These are phyloP conservation scores for Plusia festucae DNA, from an alignment of 2,888 invertebrate species.

Conservation along the genomic window DNA sequence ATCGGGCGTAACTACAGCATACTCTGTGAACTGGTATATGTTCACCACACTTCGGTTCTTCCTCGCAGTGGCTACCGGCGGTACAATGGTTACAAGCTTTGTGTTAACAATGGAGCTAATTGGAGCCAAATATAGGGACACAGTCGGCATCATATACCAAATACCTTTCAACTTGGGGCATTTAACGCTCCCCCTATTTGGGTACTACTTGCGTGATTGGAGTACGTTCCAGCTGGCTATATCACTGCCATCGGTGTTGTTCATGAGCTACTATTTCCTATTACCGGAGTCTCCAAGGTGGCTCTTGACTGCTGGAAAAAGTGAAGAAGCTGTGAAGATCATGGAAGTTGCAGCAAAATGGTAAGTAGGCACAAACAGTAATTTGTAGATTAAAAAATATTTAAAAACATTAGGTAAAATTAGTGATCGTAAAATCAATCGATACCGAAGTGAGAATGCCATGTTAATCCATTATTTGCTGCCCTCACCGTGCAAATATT, in stretches of 20 bases:
- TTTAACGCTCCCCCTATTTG: slow-evolving; percentile 90
- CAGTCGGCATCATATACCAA: slow-evolving; percentile 92
- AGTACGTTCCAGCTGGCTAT: slow-evolving; percentile 91
- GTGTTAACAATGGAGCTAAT: slow-evolving; percentile 92
- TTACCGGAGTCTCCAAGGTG: slow-evolving; percentile 95
- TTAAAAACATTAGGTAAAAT: not conserved
- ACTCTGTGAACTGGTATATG: slow-evolving; percentile 91
- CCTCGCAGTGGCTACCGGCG: slow-evolving; percentile 93
- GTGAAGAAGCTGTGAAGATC: slow-evolving; percentile 91
- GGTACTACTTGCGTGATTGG: slow-evolving; percentile 92
- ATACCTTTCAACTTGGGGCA: slow-evolving; percentile 93
- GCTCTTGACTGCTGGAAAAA: slow-evolving; percentile 92
- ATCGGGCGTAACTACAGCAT: slow-evolving; percentile 92
- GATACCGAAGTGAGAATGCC: slow-evolving; percentile 2
- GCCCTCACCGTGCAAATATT: slow-evolving; percentile 26
- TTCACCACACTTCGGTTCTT: slow-evolving; percentile 92
- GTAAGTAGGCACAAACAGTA: slow-evolving; percentile 57
- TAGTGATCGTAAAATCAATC: slow-evolving; percentile 16
- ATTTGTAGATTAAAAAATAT: not conserved
- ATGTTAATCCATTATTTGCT: slow-evolving; percentile 12
- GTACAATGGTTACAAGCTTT: slow-evolving; percentile 95
- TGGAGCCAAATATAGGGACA: slow-evolving; percentile 89
- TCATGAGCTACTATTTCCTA: slow-evolving; percentile 92
- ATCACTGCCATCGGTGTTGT: slow-evolving; percentile 90
- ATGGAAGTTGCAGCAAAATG: slow-evolving; percentile 91